phyloP scores from a whole-genome alignment of 2,113 vertebrate genomes.

The Nycticryphes semicollaris region DNA sequence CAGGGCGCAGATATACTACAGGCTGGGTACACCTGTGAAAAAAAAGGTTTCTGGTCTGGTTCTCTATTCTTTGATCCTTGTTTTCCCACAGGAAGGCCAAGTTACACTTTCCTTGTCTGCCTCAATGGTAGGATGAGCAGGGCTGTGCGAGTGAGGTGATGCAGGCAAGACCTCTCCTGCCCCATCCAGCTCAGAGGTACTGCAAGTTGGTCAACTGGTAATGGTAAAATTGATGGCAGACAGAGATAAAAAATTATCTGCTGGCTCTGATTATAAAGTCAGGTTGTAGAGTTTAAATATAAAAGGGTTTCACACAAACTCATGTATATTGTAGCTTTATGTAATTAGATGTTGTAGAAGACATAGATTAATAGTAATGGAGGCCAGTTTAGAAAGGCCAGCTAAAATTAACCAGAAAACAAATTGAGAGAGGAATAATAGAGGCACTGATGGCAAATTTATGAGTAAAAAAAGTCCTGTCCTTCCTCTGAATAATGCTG shows the following conservation, averaged over 20 bases:
- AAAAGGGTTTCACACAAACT: slow-evolving; percentile 31
- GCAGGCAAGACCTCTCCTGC: neutral
- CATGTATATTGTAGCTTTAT: neutral
- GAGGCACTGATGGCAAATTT: neutral
- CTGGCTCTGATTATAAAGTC: slow-evolving; percentile 4
- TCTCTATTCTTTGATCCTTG: neutral
- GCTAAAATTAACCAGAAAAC: slow-evolving; percentile 45
- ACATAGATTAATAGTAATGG: slow-evolving; percentile 42
- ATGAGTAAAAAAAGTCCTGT: neutral
- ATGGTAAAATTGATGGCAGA: neutral
- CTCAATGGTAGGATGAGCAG: neutral
- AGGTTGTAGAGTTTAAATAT: slow-evolving; percentile 24
- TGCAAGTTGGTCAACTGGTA: neutral
- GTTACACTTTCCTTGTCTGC: neutral
- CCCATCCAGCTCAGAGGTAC: neutral
- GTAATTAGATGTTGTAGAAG: slow-evolving; percentile 18
- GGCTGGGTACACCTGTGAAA: neutral
- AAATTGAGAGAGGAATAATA: neutral
- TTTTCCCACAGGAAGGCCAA: neutral
- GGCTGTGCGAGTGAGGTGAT: rapidly evolving
- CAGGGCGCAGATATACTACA: neutral
- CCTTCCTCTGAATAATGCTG: neutral
- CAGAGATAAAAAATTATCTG: neutral
- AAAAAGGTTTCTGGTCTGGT: neutral
- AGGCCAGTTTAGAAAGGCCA: slow-evolving; percentile 41